Evolutionary conservation across 2,797 vertebrate genomes (phyloP).

Genomic region (Gymnodraco acuticeps): DNA sequence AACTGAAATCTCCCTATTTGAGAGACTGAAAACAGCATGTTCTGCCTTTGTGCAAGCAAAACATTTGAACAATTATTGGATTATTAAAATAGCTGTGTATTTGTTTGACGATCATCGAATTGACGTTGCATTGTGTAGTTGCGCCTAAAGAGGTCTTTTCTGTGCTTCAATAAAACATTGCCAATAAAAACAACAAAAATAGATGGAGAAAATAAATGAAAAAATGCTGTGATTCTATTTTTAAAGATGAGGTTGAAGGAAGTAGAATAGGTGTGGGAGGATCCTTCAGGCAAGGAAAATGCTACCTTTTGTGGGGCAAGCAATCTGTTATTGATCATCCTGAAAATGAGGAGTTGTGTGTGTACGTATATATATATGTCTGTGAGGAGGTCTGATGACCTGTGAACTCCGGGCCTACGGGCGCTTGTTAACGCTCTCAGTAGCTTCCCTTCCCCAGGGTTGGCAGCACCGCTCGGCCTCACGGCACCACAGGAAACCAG

Average conservation of each 20-base stretch:
- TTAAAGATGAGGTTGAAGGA: conserved; percentile 14
- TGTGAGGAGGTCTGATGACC: conserved; percentile 70
- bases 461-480: conserved; percentile 48
- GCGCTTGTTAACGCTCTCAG: conserved; percentile 73
- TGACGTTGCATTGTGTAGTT: not conserved
- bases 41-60: no score
- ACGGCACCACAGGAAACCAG: conserved; percentile 67
- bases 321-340: conserved; percentile 55
- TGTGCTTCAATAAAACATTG: not conserved
- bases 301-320: conserved; percentile 8
- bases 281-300: conserved; percentile 46
- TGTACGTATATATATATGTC: conserved; percentile 13
- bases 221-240: not conserved
- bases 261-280: conserved; percentile 14
- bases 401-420: conserved; percentile 65
- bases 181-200: not conserved
- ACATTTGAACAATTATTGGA: no score
- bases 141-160: not conserved
- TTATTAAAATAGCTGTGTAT: no score
- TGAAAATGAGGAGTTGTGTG: conserved; percentile 40
- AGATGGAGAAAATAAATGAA: conserved; percentile 10
- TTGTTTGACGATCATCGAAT: no score
- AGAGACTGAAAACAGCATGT: no score
- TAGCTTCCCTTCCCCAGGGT: conserved; percentile 51
- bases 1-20: no score